Conservation (phyloP, 2,113 vertebrate species). For the Apeltes quadracus region DNA sequence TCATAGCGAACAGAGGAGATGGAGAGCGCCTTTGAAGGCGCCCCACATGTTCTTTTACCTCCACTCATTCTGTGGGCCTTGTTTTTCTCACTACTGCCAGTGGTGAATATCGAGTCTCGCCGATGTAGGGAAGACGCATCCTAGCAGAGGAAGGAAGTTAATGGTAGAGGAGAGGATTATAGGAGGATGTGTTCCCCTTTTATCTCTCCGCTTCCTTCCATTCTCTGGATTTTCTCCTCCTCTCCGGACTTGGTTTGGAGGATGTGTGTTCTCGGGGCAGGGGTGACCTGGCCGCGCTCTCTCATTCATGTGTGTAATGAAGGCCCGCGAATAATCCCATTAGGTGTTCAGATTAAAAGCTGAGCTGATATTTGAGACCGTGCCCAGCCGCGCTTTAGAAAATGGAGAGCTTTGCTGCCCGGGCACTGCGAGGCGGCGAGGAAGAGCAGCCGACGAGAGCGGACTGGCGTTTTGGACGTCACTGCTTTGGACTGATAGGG, state of each 20-base stretch:
- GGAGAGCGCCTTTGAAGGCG: slow-evolving; percentile 30
- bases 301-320: slow-evolving; percentile 80
- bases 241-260: slow-evolving; percentile 45
- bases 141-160: slow-evolving; percentile 20
- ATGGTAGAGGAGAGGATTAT: slow-evolving; percentile 53
- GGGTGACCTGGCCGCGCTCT: slow-evolving; percentile 74
- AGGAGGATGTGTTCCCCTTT: slow-evolving; percentile 23
- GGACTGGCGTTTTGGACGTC: slow-evolving; percentile 52
- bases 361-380: slow-evolving; percentile 78
- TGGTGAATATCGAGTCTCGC: slow-evolving; percentile 17
- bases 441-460: slow-evolving; percentile 26
- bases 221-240: slow-evolving; percentile 50
- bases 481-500: slow-evolving; percentile 46
- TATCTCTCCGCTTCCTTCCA: slow-evolving; percentile 29
- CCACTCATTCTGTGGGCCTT: neutral
- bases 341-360: slow-evolving; percentile 79
- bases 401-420: slow-evolving; percentile 59
- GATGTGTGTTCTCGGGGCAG: slow-evolving; percentile 51
- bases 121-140: slow-evolving; percentile 27
- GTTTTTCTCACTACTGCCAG: slow-evolving; percentile 29
- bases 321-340: slow-evolving; percentile 82
- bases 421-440: slow-evolving; percentile 31
- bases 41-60: slow-evolving; percentile 27
- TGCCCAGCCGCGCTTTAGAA: slow-evolving; percentile 64
- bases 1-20: slow-evolving; percentile 30